These are phyloP conservation scores for Bimastos eiseni DNA, from an alignment of 2,888 invertebrate species.

Conservation along the genomic window DNA sequence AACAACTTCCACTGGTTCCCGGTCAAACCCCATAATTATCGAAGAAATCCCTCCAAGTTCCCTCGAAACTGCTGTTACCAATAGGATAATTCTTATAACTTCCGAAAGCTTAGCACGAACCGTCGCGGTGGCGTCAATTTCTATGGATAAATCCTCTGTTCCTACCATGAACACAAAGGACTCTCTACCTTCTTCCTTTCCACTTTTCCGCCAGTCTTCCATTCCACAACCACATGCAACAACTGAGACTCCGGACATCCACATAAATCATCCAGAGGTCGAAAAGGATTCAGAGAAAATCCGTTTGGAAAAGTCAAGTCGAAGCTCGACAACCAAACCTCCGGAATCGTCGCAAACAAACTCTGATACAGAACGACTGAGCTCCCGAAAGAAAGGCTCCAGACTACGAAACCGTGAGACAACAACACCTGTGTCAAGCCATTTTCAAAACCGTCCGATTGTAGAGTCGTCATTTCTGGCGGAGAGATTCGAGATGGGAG, in stretches of 20 bases:
- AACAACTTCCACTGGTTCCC: not conserved
- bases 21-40: not conserved
- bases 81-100: not conserved
- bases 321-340: not conserved
- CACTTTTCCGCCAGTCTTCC: not conserved
- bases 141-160: not conserved
- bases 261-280: not conserved
- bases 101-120: not conserved
- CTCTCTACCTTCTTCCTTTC: not conserved
- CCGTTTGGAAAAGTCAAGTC: not conserved
- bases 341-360: not conserved
- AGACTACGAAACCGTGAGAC: not conserved
- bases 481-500: not conserved
- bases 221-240: not conserved
- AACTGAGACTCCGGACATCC: not conserved
- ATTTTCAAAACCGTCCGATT: not conserved
- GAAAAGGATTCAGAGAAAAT: not conserved
- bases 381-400: not conserved
- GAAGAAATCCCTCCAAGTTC: not conserved
- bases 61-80: not conserved
- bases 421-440: not conserved
- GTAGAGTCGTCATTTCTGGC: not conserved
- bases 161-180: not conserved
- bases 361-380: not conserved
- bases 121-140: not conserved